Evolutionary conservation across 2,888 invertebrate species (phyloP), one percentile per base, ranked within the genome.

Genomic region (Temnothorax unifasciatus): DNA sequence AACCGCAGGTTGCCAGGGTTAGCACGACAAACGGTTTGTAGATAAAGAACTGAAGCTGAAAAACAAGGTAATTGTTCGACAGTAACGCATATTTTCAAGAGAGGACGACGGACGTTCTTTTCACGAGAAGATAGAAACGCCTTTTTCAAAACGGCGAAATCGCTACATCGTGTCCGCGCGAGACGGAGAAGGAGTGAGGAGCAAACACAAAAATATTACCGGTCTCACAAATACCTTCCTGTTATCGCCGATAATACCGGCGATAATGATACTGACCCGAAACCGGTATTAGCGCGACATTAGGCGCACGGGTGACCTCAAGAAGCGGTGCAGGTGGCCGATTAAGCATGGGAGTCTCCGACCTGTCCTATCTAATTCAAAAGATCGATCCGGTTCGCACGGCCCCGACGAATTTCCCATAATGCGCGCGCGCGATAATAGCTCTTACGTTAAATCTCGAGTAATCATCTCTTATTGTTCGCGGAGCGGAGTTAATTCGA

Each of bases 31-130:
- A 54, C 9, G 38, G 25, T 38, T 13, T 13, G 41, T 76, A 11
- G 63, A 29, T 25, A 44, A 77, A 54, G 9, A 4, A 68, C 63
- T 64, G 50, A 38, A 75, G 47, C 38, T 21, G 41, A 25, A 29
- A 21, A 76, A 25, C 15, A 38, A 54, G 13, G 38, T 25, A 34
- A 29, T 54, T 41, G 66, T 77, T 68, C 21, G 41, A 25, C 77
- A 21, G 64, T 25, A 64, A 34, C 77, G 68, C 29, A 77, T 66
- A 77, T 57, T 77, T 68, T 21, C 29, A 25, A 15, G 34, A 79
- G 73, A 79, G 6, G 77, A 44, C 41, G 25, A 85, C 83, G 73
- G 29, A 85, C 83, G 68, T 74, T 81, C 83, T 82, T 82, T 83
- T 21, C 64, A 83, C 64, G 76, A 86, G 85, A 85, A 84, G 73